Conservation (phyloP, 2,797 vertebrate species). For the Capromys pilorides region DNA sequence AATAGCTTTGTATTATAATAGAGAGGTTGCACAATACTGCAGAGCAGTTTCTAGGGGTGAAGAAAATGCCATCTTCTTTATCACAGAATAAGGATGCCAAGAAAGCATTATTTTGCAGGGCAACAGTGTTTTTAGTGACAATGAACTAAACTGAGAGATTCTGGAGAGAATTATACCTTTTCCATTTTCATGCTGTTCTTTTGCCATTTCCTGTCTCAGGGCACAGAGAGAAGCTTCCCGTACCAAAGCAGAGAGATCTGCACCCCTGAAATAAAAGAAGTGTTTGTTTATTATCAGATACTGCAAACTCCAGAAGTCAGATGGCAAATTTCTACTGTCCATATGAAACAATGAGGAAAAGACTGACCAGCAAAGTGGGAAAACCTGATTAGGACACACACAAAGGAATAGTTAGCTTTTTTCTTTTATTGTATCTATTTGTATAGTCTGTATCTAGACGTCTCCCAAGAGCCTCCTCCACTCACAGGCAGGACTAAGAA, state of each 20-base stretch:
- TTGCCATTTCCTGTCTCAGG: constrained; percentile 89
- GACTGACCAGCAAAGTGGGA: background rate
- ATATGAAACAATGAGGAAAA: background rate
- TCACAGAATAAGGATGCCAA: background rate
- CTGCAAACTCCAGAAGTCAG: background rate
- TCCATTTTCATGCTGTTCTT: constrained; percentile 70
- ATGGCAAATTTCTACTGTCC: background rate
- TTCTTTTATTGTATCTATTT: background rate
- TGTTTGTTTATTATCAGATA: background rate
- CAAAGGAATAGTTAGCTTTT: background rate
- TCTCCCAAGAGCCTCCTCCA: background rate
- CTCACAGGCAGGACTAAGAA: background rate
- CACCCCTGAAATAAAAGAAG: constrained; percentile 87
- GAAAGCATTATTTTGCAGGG: background rate
- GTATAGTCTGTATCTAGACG: background rate
- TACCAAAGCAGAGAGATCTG: constrained; percentile 94
- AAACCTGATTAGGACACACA: background rate
- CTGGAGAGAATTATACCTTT: constrained; percentile 79
- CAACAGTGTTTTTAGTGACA: background rate
- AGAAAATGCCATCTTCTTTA: background rate
- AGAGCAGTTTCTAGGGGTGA: background rate
- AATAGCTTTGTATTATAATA: background rate
- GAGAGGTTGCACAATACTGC: background rate
- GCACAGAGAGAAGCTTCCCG: constrained; percentile 94
- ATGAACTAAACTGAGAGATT: background rate